These are phyloP conservation scores for Crypturellus tataupa DNA, from an alignment of 2,797 vertebrate genomes.

Conservation along the genomic window DNA sequence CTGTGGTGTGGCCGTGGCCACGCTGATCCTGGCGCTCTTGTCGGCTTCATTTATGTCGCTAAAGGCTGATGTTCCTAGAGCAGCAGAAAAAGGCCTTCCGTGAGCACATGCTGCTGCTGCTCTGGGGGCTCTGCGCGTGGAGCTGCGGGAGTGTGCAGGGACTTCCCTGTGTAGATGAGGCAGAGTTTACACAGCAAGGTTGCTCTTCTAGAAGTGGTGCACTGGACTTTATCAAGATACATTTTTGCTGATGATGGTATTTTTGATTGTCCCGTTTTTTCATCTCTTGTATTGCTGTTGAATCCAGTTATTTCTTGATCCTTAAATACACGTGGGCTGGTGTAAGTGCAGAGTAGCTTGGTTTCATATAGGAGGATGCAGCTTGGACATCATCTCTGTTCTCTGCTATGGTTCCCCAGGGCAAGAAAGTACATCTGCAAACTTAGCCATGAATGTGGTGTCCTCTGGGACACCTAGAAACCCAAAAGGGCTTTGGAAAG, in stretches of 20 bases:
- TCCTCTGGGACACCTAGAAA: background rate
- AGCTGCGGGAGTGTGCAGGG: background rate
- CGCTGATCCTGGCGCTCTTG: background rate
- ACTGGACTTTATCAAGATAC: background rate
- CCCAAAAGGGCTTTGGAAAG: background rate
- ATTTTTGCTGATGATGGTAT: background rate
- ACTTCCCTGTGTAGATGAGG: background rate
- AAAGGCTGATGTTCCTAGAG: background rate
- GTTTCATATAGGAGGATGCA: background rate
- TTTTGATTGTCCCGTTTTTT: background rate
- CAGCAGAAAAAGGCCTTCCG: conserved; percentile 11
- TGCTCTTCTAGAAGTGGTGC: background rate
- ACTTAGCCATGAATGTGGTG: background rate
- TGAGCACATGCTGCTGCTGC: background rate
- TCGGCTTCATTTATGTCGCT: background rate
- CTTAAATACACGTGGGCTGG: fast-evolving
- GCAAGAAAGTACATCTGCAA: background rate
- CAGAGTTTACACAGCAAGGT: background rate
- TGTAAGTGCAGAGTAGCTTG: background rate
- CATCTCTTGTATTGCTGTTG: background rate
- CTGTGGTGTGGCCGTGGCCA: background rate
- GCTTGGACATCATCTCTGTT: background rate
- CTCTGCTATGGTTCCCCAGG: background rate
- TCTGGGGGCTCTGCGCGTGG: background rate
- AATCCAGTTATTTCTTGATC: background rate